These are phyloP conservation scores for Proctacanthus coquilletti DNA, from an alignment of 1,140 invertebrate species.

Conservation along the genomic window DNA sequence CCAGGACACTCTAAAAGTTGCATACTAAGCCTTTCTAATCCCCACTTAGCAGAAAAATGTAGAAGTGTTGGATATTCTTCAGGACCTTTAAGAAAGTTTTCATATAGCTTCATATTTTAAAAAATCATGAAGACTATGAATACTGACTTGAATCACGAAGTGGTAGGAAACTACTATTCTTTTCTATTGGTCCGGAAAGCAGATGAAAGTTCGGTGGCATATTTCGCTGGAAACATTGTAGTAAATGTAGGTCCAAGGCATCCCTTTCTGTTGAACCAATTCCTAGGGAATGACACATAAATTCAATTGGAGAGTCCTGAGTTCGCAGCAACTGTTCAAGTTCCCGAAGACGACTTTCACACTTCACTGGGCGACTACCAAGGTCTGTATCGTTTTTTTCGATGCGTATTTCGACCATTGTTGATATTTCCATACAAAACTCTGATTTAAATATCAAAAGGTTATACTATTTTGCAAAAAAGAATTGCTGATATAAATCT, in stretches of 20 bases:
- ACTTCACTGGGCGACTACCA: conserved; percentile 65
- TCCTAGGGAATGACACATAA: conserved; percentile 74
- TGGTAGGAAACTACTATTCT: conserved; percentile 23
- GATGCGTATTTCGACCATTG: conserved; percentile 61
- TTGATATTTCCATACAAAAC: conserved; percentile 62
- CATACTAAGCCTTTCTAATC: conserved; percentile 65
- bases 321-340: conserved; percentile 62
- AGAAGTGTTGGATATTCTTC: conserved; percentile 76
- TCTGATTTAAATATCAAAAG: conserved; percentile 30
- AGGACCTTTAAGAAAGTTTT: conserved; percentile 34
- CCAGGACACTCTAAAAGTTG: conserved; percentile 71
- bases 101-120: neutral
- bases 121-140: neutral
- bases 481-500: conserved; percentile 6
- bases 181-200: conserved; percentile 38
- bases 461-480: neutral
- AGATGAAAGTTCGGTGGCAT: conserved; percentile 65
- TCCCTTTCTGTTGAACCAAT: conserved; percentile 58
- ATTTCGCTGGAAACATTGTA: conserved; percentile 64
- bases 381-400: conserved; percentile 60
- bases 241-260: conserved; percentile 64
- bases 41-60: conserved; percentile 75
- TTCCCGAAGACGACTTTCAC: conserved; percentile 65
- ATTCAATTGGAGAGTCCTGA: conserved; percentile 64
- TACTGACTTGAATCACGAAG: conserved; percentile 20